Percentiles rank a stretch among this genome's conserved stretches.
phyloP scores from a whole-genome alignment of 2,113 vertebrate species.

The Cinclus mexicanus region DNA sequence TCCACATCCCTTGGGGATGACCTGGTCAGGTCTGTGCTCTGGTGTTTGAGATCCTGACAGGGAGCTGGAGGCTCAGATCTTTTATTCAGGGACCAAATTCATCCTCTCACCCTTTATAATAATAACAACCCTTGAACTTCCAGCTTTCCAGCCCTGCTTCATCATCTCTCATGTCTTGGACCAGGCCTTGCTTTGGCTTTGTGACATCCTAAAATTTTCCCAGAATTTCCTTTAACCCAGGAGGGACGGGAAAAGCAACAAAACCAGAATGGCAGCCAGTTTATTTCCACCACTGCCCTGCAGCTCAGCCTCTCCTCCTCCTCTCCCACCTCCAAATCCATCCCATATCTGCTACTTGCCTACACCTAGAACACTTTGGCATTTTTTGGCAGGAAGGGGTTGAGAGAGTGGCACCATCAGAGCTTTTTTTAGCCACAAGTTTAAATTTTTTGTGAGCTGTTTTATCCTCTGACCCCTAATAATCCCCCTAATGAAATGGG shows the following conservation, averaged over 20 bases:
- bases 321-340: not conserved
- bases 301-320: not conserved
- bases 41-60: not conserved
- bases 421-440: not conserved
- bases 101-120: not conserved
- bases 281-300: not conserved
- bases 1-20: not conserved
- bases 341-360: not conserved
- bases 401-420: not conserved
- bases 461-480: not conserved
- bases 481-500: not conserved
- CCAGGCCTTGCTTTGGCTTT: not conserved
- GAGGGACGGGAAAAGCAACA: not conserved
- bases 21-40: not conserved
- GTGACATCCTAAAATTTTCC: not conserved
- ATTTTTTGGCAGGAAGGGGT: not conserved
- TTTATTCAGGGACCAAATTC: not conserved
- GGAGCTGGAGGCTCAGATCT: not conserved
- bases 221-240: not conserved
- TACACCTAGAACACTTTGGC: not conserved
- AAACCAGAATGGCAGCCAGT: not conserved
- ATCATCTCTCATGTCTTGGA: accelerated
- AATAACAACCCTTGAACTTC: not conserved
- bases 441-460: not conserved
- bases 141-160: not conserved